Base-by-base conservation (phyloP, 2,888 invertebrate genomes). In the Aelia acuminata region DNA sequence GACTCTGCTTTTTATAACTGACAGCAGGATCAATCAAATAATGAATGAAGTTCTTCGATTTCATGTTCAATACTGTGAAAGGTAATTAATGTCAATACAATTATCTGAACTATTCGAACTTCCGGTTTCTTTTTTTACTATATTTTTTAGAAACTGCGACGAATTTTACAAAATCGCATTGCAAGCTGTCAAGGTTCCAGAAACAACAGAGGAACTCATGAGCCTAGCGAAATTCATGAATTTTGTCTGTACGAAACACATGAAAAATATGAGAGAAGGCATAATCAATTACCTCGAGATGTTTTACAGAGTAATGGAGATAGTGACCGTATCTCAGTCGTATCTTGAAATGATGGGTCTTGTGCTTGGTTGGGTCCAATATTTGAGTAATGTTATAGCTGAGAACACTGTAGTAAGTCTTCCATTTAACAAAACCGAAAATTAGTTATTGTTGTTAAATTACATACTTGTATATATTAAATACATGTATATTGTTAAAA, bases 181-280 rank as follows among this genome's bases (percentile, higher is more conserved):
- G 43, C 53, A 86, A 86, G 86, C 86, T n/a, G 48, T 86, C 20
- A 94, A 94, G 91, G 94, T 95, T 90, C 98, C 98, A 0, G 94
- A 94, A 90, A 95, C 95, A 63, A 97, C 97, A 0, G 96, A 95
- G 91, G 96, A 98, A 91, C 93, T 98, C 49, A 94, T 98, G 90
- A 96, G 95, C 90, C 95, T 96, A 92, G 96, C 96, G 49, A 93
- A 95, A 88, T 97, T 96, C 92, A 97, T 98, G 93, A 93, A 97
- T 90, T 94, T 95, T 90, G 97, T 96, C 0, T 95, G 96, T 91
- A 95, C 96, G 10, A 94, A 94, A 53, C 94, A 96, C 89, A 94
- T 98, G 91, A 94, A 94, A 88, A 93, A 94, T 88, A 93, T 97
- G 57, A 95, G 94, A 88, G 95, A 95, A 91, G 94, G 95, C 91